Percentiles rank a stretch among this genome's conserved stretches.
These are phyloP conservation scores for Odontomyia ornata DNA, from an alignment of 2,888 invertebrate species.

Conservation along the genomic window DNA sequence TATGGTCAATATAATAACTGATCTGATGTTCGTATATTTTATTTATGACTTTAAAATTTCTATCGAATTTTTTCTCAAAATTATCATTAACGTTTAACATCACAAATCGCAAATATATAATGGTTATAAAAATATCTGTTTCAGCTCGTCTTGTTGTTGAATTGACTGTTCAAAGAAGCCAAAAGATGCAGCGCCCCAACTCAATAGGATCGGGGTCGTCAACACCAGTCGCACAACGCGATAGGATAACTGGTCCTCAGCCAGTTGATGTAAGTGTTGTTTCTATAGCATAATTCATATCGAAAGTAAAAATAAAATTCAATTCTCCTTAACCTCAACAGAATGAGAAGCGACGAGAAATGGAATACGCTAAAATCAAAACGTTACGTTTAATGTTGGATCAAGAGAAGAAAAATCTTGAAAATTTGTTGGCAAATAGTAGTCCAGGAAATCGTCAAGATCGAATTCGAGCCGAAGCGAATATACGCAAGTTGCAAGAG, in stretches of 20 bases:
- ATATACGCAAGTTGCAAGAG: slow-evolving; percentile 62
- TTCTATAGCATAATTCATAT: neutral
- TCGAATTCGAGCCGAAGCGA: slow-evolving; percentile 59
- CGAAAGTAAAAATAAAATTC: too few relatives aligned
- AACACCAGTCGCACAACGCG: slow-evolving; percentile 66
- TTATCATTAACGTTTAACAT: too few relatives aligned
- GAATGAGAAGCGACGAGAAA: slow-evolving; percentile 85
- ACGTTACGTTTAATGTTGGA: slow-evolving; percentile 91
- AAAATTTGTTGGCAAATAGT: slow-evolving; percentile 70
- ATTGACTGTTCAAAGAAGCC: slow-evolving; percentile 73
- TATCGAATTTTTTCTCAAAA: too few relatives aligned
- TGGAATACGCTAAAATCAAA: slow-evolving; percentile 83
- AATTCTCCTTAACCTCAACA: too few relatives aligned
- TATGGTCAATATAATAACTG: too few relatives aligned
- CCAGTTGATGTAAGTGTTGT: slow-evolving; percentile 80
- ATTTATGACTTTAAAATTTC: too few relatives aligned
- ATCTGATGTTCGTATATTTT: too few relatives aligned
- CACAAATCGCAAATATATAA: too few relatives aligned
- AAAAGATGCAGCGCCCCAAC: slow-evolving; percentile 64
- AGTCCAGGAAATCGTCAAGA: slow-evolving; percentile 58
- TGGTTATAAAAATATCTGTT: slow-evolving; percentile 53
- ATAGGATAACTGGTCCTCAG: slow-evolving; percentile 83
- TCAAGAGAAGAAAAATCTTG: slow-evolving; percentile 83
- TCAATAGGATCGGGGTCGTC: slow-evolving; percentile 66
- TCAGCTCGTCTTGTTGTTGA: slow-evolving; percentile 75